Conservation (phyloP, 2,888 invertebrate species). For the Chrysomela aeneicollis region DNA sequence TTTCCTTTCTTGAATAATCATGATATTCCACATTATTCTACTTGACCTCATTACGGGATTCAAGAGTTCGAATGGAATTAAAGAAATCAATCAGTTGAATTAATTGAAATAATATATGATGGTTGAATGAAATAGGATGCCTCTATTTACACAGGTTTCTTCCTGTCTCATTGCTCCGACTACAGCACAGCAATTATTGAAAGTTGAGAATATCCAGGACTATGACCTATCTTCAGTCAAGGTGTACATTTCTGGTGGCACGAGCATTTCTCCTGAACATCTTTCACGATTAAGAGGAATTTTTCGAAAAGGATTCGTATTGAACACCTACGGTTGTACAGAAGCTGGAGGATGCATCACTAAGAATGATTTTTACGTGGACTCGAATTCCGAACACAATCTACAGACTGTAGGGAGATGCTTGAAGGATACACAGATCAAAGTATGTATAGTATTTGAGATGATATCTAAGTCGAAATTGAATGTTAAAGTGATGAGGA, state of each 20-base stretch:
- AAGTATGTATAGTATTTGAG: conserved; percentile 25
- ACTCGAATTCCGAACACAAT: conserved; percentile 14
- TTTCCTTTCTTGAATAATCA: too few species aligned
- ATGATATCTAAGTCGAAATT: too few species aligned
- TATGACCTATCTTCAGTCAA: not conserved
- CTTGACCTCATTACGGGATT: too few species aligned
- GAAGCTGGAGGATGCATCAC: conserved; percentile 52
- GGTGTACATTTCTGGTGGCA: conserved; percentile 40
- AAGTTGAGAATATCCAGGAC: not conserved
- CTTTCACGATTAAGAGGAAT: conserved; percentile 40
- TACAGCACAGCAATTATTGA: not conserved
- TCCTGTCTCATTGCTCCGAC: conserved; percentile 37
- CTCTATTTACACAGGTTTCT: conserved; percentile 8
- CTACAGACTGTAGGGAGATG: conserved; percentile 30
- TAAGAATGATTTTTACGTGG: conserved; percentile 24
- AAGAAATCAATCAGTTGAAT: too few species aligned
- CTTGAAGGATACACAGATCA: conserved; percentile 20
- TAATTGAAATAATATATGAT: too few species aligned
- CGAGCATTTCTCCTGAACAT: conserved; percentile 38
- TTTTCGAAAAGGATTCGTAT: conserved; percentile 54
- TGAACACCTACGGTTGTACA: conserved; percentile 59
- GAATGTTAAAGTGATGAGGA: too few species aligned
- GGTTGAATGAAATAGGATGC: too few species aligned
- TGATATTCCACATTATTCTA: too few species aligned
- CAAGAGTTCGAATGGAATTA: too few species aligned